phyloP scores from a whole-genome alignment of 2,797 vertebrate species.

The Pagetopsis macropterus region DNA sequence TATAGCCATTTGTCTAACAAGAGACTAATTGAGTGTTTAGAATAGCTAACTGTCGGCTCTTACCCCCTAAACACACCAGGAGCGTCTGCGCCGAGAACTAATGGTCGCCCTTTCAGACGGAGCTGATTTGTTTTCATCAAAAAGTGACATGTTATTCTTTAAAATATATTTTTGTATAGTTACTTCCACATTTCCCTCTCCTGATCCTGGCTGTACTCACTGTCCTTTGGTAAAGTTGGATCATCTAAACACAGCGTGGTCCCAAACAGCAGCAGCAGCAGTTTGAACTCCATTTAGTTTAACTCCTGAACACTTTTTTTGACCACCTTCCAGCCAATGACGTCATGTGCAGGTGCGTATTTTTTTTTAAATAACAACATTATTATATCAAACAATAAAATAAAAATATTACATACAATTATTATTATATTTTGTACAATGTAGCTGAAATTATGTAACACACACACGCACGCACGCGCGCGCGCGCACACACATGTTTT shows the following conservation, averaged over 20 bases:
- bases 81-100: too few relatives aligned
- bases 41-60: neutral
- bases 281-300: conserved; percentile 24
- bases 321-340: neutral
- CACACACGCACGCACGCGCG: conserved; percentile 15
- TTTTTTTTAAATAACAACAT: neutral
- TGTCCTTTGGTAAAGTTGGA: neutral
- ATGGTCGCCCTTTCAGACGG: neutral
- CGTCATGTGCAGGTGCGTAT: conserved; percentile 22
- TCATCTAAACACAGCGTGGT: conserved; percentile 19
- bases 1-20: too few relatives aligned
- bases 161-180: neutral
- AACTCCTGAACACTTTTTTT: neutral
- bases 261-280: neutral
- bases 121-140: neutral
- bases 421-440: neutral
- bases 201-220: conserved; percentile 18
- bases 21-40: too few relatives aligned
- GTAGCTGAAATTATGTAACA: neutral
- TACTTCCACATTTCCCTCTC: neutral
- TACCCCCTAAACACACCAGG: too few relatives aligned
- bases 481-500: neutral
- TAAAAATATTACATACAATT: neutral
- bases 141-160: neutral
- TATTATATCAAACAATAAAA: neutral